These are phyloP conservation scores for Drosophila hamatofila DNA, from an alignment of 2,888 invertebrate genomes.

Conservation along the genomic window DNA sequence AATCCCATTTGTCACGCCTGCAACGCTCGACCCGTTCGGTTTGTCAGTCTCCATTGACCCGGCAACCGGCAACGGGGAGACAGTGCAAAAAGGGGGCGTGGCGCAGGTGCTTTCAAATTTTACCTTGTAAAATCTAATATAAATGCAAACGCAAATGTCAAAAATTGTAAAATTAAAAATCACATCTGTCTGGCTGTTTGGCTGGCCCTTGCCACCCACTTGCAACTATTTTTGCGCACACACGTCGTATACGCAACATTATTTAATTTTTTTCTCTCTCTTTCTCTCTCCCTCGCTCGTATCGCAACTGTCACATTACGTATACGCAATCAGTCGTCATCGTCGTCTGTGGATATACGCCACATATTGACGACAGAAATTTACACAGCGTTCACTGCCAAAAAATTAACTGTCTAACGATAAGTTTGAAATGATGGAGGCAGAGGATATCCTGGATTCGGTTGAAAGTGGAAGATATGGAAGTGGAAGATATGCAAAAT, in stretches of 20 bases:
- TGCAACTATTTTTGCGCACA: constrained; percentile 47
- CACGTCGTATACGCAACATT: constrained; percentile 67
- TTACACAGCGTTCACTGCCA: constrained; percentile 14
- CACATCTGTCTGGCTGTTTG: constrained; percentile 54
- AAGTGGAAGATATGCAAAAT: neutral
- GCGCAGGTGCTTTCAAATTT: constrained; percentile 20
- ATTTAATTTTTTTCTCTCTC: constrained; percentile 31
- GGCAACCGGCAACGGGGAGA: constrained; percentile 41
- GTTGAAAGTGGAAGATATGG: no score
- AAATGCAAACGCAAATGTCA: constrained; percentile 80
- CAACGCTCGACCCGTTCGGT: constrained; percentile 58
- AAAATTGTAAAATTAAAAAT: constrained; percentile 80
- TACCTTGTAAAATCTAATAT: constrained; percentile 76
- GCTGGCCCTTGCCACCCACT: constrained; percentile 7
- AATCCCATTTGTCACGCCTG: constrained; percentile 76
- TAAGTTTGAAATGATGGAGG: no score
- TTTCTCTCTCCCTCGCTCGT: neutral
- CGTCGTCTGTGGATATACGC: constrained; percentile 36
- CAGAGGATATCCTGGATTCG: constrained; percentile 20
- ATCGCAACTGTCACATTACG: constrained; percentile 76
- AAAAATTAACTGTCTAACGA: constrained; percentile 48
- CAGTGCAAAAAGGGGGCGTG: neutral
- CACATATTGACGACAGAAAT: constrained; percentile 61
- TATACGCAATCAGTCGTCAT: constrained; percentile 76
- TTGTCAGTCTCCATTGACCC: constrained; percentile 70